A percentile compares a stretch with the other conserved stretches of the same genome.
These are phyloP conservation scores for Ferrisia virgata DNA, from an alignment of 2,888 invertebrate genomes.

Conservation along the genomic window DNA sequence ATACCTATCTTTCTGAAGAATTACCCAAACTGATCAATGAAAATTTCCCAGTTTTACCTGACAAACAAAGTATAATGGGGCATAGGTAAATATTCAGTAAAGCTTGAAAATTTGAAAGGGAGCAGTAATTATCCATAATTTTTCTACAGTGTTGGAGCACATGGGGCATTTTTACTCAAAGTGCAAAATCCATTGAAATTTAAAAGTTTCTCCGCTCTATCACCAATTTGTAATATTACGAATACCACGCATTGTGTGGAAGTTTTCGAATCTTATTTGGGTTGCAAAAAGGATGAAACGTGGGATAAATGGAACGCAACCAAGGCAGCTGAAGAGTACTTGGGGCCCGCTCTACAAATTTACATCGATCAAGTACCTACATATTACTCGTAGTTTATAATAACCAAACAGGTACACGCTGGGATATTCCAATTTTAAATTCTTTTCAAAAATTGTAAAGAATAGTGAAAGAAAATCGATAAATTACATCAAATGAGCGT, in stretches of 20 bases:
- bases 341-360: constrained; percentile 77
- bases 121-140: no score
- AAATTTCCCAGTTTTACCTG: constrained; percentile 66
- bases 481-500: no score
- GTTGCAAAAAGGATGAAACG: constrained; percentile 54
- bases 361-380: constrained; percentile 91
- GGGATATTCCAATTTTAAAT: no score
- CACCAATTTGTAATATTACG: constrained; percentile 88
- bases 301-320: constrained; percentile 90
- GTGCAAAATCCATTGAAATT: constrained; percentile 87
- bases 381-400: no score
- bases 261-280: constrained; percentile 74
- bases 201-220: constrained; percentile 86
- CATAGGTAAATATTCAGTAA: constrained; percentile 60
- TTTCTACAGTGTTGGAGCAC: constrained; percentile 91
- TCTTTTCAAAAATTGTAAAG: no score
- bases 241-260: constrained; percentile 84
- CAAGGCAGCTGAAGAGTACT: constrained; percentile 73
- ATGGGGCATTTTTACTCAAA: constrained; percentile 89
- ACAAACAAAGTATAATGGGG: constrained; percentile 73
- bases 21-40: constrained; percentile 69
- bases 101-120: no score
- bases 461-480: no score
- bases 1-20: constrained; percentile 86
- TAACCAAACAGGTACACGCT: no score